A percentile compares a stretch with the other conserved stretches of the same genome.
Evolutionary conservation across 1,140 invertebrate genomes (phyloP).

Genomic region (Monomorium pharaonis): DNA sequence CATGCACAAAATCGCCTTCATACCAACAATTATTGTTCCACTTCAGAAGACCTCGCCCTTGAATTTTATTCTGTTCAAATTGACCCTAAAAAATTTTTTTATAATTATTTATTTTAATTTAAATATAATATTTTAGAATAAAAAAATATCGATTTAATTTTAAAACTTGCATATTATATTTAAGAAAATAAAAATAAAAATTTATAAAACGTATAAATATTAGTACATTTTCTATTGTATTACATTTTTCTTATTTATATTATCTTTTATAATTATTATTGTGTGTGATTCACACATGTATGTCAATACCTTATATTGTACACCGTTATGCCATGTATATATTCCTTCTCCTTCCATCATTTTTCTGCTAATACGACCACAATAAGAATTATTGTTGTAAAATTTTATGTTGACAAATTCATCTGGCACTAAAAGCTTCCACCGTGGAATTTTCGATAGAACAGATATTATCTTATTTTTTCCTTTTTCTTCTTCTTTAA

Average conservation of each 20-base stretch:
- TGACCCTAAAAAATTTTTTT: slow-evolving; percentile 81
- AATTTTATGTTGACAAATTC: slow-evolving; percentile 81
- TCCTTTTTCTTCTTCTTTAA: background rate
- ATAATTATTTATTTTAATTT: background rate
- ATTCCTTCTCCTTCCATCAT: slow-evolving; percentile 86
- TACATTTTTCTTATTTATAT: background rate
- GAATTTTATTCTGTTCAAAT: slow-evolving; percentile 85
- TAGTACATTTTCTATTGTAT: background rate
- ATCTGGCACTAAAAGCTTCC: slow-evolving; percentile 65
- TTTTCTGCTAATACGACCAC: slow-evolving; percentile 83
- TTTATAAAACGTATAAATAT: background rate
- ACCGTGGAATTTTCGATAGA: slow-evolving; percentile 43
- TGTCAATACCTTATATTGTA: slow-evolving; percentile 83
- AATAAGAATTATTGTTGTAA: slow-evolving; percentile 83
- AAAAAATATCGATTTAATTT: background rate
- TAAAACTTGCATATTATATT: background rate
- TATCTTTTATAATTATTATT: background rate
- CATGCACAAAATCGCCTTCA: slow-evolving; percentile 85
- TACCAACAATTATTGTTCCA: slow-evolving; percentile 86
- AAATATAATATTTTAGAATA: background rate
- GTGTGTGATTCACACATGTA: background rate
- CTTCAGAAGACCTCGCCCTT: slow-evolving; percentile 85
- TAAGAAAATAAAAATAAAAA: background rate
- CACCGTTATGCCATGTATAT: slow-evolving; percentile 86
- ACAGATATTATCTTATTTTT: background rate